These are phyloP conservation scores for Rhynchophorus ferrugineus DNA, from an alignment of 1,140 invertebrate genomes.

Conservation along the genomic window DNA sequence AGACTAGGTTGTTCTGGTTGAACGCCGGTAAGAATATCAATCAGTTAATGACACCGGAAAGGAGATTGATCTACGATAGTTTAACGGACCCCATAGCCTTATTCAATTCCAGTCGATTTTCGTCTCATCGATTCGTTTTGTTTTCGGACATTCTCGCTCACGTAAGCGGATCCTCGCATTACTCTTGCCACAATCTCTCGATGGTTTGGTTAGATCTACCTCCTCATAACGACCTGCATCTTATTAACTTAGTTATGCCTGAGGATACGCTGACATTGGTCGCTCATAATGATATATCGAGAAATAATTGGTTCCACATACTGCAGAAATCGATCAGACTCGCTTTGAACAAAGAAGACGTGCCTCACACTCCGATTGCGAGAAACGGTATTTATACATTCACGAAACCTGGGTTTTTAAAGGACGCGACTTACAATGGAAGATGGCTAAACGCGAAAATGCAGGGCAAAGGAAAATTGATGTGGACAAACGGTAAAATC, in stretches of 20 bases:
- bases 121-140: slow-evolving; percentile 68
- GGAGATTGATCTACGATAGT: slow-evolving; percentile 72
- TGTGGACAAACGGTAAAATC: slow-evolving; percentile 70
- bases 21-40: slow-evolving; percentile 59
- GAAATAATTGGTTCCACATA: slow-evolving; percentile 71
- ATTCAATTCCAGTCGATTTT: slow-evolving; percentile 58
- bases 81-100: slow-evolving; percentile 60
- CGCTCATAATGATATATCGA: slow-evolving; percentile 57
- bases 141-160: slow-evolving; percentile 70
- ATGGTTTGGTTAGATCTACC: slow-evolving; percentile 72
- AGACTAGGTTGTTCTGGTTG: slow-evolving; percentile 71
- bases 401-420: slow-evolving; percentile 50
- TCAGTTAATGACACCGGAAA: slow-evolving; percentile 54
- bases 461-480: slow-evolving; percentile 72
- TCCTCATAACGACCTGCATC: slow-evolving; percentile 35
- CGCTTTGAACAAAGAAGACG: slow-evolving; percentile 47
- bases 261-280: slow-evolving; percentile 67
- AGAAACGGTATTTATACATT: slow-evolving; percentile 67
- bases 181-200: slow-evolving; percentile 57
- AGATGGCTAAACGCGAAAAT: slow-evolving; percentile 73
- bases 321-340: slow-evolving; percentile 57
- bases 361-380: slow-evolving; percentile 56
- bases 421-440: slow-evolving; percentile 70
- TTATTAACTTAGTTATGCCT: slow-evolving; percentile 55
- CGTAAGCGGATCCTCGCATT: slow-evolving; percentile 53